Evolutionary conservation across 2,888 invertebrate genomes (phyloP).

Genomic region (Cephus sareptanus): DNA sequence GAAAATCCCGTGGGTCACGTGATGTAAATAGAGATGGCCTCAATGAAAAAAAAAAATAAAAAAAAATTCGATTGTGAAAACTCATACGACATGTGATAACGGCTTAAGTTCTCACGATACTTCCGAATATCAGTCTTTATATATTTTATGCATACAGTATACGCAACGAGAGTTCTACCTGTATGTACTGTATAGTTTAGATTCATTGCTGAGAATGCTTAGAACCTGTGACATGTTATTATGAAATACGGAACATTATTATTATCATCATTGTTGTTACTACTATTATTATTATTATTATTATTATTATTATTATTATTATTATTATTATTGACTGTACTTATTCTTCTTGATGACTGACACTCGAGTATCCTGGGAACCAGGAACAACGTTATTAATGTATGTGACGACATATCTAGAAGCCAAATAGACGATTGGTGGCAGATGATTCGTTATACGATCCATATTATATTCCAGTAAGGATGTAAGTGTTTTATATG

Average conservation of each 20-base stretch:
- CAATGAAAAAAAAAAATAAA: background rate
- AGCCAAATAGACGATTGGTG: background rate
- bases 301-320: background rate
- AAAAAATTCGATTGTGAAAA: background rate
- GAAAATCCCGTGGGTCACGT: background rate
- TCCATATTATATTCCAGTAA: constrained; percentile 23
- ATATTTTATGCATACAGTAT: background rate
- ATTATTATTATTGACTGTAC: background rate
- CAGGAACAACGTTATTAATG: constrained; percentile 5
- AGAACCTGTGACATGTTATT: background rate
- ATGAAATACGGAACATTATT: background rate
- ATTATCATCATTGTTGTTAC: background rate
- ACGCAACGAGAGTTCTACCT: background rate
- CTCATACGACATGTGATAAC: background rate
- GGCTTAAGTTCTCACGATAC: background rate
- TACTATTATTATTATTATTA: background rate
- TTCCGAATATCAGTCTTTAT: background rate
- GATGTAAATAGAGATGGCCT: background rate
- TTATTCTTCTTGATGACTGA: constrained; percentile 7
- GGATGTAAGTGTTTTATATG: constrained; percentile 40
- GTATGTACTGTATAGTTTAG: background rate
- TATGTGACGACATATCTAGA: background rate
- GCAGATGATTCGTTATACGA: background rate
- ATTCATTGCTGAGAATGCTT: background rate
- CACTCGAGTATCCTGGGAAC: constrained; percentile 5